Base-by-base conservation (phyloP, 2,888 invertebrate species). In the Actias luna region DNA sequence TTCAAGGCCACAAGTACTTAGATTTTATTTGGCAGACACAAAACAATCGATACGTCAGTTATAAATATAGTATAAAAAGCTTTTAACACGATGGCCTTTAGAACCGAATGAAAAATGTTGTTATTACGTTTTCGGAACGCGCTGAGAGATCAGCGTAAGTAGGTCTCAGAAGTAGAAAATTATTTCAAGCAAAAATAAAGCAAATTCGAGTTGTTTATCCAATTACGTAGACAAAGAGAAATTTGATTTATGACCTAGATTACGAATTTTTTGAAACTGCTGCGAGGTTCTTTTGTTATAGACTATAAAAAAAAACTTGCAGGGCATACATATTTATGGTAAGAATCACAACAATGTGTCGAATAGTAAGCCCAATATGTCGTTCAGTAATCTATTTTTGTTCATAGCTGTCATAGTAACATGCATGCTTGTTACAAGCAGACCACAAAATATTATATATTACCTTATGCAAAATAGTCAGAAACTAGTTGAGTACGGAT, bases 81-180 rank as follows among this genome's bases (percentile, higher is more conserved):
- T 73, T 67, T 64, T 61, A 65, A 58, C 8, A 25, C 50, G 62
- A 66, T 67, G 70, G 18, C 25, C 35, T 36, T 50, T 35, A 52
- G 35, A 36, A 29, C 25, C 12, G 57, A 39, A 64, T 68, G 73
- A 71, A 66, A 72, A 72, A 69, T 65, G 61, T 63, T 63, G 68
- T 66, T 72, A 63, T 64, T 68, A 66, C 67, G 60, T 70, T 76
- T 71, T 71, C 58, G 64, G 70, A 52, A 64, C 61, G 69, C 59
- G 72, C 36, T 67, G 72, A 75, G 69, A 70, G 72, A 70, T 70
- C 60, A 18, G 61, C 59, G 58, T 71, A 70, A 55, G 29, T 55
- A 55, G 55, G 55, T 55, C 29, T 55, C 55, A 29, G 55, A 55
- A 55, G 55, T 29, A 55, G 55, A 55, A 55, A 29, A 55, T 55